Evolutionary conservation across 2,888 invertebrate species (phyloP).

Genomic region (Epinotia bilunana): DNA sequence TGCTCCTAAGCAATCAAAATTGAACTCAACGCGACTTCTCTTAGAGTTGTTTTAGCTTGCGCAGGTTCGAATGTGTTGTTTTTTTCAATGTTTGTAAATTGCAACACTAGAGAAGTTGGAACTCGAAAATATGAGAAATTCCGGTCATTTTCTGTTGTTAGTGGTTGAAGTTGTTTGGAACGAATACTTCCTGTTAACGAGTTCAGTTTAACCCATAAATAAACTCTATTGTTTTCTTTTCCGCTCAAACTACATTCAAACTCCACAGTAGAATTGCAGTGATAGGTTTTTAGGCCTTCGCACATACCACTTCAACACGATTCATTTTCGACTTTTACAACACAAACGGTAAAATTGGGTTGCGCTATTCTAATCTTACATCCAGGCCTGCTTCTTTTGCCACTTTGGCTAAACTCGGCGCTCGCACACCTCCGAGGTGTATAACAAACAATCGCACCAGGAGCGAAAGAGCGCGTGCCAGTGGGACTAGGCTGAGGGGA

Average conservation of each 20-base stretch:
- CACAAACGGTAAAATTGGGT: too few species aligned
- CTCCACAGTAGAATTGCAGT: too few species aligned
- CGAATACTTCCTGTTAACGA: constrained; percentile 5
- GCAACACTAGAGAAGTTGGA: constrained; percentile 44
- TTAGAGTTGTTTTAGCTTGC: constrained; percentile 7
- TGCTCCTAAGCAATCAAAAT: constrained; percentile 26
- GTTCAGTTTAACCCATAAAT: neutral
- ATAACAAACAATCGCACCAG: too few species aligned
- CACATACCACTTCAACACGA: too few species aligned
- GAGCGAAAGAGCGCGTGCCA: too few species aligned
- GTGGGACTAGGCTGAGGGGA: too few species aligned
- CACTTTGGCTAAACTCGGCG: too few species aligned
- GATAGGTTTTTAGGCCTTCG: too few species aligned
- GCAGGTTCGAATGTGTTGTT: constrained; percentile 9
- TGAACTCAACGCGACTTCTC: neutral
- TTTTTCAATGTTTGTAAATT: constrained; percentile 47
- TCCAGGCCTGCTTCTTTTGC: too few species aligned
- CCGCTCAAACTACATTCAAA: neutral
- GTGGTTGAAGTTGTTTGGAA: constrained; percentile 18
- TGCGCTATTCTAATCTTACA: too few species aligned
- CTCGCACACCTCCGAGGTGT: too few species aligned
- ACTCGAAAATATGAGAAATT: constrained; percentile 55
- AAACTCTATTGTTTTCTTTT: neutral
- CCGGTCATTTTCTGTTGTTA: constrained; percentile 45
- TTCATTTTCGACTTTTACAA: too few species aligned